phyloP scores from a whole-genome alignment of 2,888 invertebrate genomes.

The Priocnemis perturbator region DNA sequence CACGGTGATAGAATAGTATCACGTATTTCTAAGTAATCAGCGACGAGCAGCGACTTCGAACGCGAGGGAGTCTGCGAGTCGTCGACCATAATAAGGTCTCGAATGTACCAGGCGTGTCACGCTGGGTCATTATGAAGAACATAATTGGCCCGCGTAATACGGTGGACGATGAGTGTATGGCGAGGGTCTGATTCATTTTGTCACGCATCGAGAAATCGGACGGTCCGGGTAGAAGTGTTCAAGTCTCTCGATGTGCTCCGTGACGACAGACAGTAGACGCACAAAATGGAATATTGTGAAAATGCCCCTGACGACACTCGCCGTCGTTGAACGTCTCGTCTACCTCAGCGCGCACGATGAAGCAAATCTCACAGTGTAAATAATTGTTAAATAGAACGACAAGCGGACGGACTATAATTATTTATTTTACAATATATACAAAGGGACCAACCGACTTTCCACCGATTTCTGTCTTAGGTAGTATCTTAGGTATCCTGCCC shows the following conservation, averaged over 20 bases:
- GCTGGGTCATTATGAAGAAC: too few relatives aligned
- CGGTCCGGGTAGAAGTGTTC: too few relatives aligned
- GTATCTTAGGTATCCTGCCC: constrained; percentile 71
- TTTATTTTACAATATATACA: constrained; percentile 72
- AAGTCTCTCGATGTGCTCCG: too few relatives aligned
- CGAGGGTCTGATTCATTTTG: constrained; percentile 42
- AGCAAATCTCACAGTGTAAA: constrained; percentile 61
- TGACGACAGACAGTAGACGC: too few relatives aligned
- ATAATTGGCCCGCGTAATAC: neutral
- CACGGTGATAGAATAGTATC: too few relatives aligned
- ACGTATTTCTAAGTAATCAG: too few relatives aligned
- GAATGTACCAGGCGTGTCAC: too few relatives aligned
- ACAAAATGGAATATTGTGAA: too few relatives aligned
- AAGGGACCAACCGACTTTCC: constrained; percentile 75
- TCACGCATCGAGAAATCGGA: constrained; percentile 25
- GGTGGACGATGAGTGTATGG: neutral
- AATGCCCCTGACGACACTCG: too few relatives aligned
- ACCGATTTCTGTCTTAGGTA: constrained; percentile 74
- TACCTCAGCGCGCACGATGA: constrained; percentile 52
- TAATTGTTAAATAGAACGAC: constrained; percentile 60
- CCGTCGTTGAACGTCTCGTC: constrained; percentile 39
- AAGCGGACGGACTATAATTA: constrained; percentile 64
- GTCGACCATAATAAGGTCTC: too few relatives aligned
- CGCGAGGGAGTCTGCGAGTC: too few relatives aligned
- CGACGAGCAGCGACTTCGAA: too few relatives aligned